Percentiles rank a stretch among this genome's conserved stretches.
phyloP scores from a whole-genome alignment of 2,113 vertebrate species.

The Ardeotis arabs region DNA sequence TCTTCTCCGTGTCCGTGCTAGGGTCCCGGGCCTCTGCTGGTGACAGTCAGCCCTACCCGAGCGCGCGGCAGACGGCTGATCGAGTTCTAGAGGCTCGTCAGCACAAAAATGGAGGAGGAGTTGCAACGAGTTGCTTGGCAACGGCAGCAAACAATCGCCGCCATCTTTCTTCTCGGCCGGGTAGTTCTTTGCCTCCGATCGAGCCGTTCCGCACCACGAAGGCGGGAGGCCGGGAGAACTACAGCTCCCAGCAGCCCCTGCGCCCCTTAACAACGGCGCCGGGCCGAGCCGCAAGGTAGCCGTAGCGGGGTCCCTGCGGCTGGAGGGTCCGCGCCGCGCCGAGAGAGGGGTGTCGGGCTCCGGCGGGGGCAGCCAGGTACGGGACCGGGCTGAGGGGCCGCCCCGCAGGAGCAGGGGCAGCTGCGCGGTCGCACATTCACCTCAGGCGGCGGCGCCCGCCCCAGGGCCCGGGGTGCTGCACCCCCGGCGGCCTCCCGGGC shows the following conservation, averaged over 20 bases:
- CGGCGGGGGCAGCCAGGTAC: neutral
- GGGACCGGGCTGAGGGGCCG: neutral
- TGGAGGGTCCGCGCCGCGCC: too few relatives aligned
- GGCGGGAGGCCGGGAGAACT: neutral
- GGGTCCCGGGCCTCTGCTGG: fast-evolving
- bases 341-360: neutral
- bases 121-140: neutral
- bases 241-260: neutral
- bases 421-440: neutral
- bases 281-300: too few relatives aligned
- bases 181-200: neutral
- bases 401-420: neutral
- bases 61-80: fast-evolving
- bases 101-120: neutral
- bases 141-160: conserved; percentile 36
- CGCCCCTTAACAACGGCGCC: neutral
- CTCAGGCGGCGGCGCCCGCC: neutral
- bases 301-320: too few relatives aligned
- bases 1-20: fast-evolving
- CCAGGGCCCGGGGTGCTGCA: too few relatives aligned
- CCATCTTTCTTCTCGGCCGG: neutral
- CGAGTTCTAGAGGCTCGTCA: neutral
- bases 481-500: too few relatives aligned
- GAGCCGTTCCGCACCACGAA: fast-evolving
- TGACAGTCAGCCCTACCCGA: fast-evolving